Base-by-base conservation (phyloP, 2,888 invertebrate species). In the Chloroclystis v-ata region DNA sequence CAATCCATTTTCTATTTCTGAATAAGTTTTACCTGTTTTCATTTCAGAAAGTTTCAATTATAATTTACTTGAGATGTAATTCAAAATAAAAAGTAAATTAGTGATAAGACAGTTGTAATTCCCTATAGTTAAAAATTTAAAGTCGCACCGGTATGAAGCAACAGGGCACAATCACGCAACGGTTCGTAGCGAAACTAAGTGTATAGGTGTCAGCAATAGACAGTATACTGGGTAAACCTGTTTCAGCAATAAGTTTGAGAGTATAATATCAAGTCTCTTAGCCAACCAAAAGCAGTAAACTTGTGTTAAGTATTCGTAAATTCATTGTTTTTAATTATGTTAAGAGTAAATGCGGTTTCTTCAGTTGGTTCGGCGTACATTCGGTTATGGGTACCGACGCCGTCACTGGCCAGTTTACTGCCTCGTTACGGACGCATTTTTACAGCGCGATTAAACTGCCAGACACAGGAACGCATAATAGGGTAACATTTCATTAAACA, bases 361-460 rank as follows among this genome's bases (percentile, higher is more conserved):
- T 44, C 20, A 20, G 20, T 30, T 26, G 30, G 25, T 12, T 29
- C 6, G 12, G 11, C 2, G 37, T 30, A 40, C 24, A 59, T 69
- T 72, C 57, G 66, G 70, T 67, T 71, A 73, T 72, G 64, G 69
- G 62, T 38, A 35, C 35, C 33, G 42, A 20, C 42, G 40, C 20
- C 45, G 39, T 48, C n/a, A 65, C 62, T 49, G 55, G 65, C 73
- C 69, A 65, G 70, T 77, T 83, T 83, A 82, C 75, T 63, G 63
- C 80, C 78, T 82, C 78, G 81, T 84, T 83, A 82, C 78, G 68
- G 75, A 64, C 75, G 67, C 69, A 75, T 84, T 84, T 84, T 85
- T 84, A 85, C 77, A 74, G 67, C 77, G 67, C 77, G 75, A 82
- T 82, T 79, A 80, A 77, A 79, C 75, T 72, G 73, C 64, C 65